Base-by-base conservation (phyloP, 2,888 invertebrate species). In the Eucriotettix oculatus region DNA sequence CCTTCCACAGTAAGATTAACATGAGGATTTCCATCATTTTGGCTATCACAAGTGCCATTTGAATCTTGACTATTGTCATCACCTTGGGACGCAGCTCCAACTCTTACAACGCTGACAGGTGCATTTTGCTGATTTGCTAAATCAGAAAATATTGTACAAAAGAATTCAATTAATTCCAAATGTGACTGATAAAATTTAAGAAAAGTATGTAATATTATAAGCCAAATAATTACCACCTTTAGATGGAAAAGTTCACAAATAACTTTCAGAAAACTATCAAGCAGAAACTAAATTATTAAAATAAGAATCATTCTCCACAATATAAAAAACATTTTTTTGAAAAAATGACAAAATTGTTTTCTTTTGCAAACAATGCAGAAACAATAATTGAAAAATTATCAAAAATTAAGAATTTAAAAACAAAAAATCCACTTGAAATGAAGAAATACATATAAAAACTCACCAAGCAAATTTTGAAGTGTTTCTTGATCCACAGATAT, bases 401-500 rank as follows among this genome's bases (percentile, higher is more conserved):
- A 44, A 11, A 11, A 48, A 48, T 48, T 48, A 48, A 48, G 48
- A 48, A 5, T 48, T 48, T 12, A n/a, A 12, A 48, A 48, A 48
- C 12, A 48, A 48, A 48, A 44, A 11, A 44, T 11, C 14, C 44
- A 11, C 44, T 11, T 48, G 2, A 48, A 14, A 48, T 14, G 2
- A 14, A 3, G 14, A 3, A 48, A 14, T n/a, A 14, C 9, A 48
- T 2, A 29, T 29, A 9, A 52, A 52, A 10, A 75, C 80, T 80
- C 78, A 90, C 90, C 86, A 75, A 91, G 81, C 65, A 89, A 79
- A 67, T 83, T 85, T 68, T 89, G 85, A 63, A 91, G 79, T 66
- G 87, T 84, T 68, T 86, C 84, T 70, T 86, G 85, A 74, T 91
- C 90, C 53, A 88, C 85, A 63, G 87, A 85, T 64, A 92, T 79